A percentile compares a stretch with the other conserved stretches of the same genome.
These are phyloP conservation scores for Cylas formicarius DNA, from an alignment of 1,140 invertebrate genomes.

Conservation along the genomic window DNA sequence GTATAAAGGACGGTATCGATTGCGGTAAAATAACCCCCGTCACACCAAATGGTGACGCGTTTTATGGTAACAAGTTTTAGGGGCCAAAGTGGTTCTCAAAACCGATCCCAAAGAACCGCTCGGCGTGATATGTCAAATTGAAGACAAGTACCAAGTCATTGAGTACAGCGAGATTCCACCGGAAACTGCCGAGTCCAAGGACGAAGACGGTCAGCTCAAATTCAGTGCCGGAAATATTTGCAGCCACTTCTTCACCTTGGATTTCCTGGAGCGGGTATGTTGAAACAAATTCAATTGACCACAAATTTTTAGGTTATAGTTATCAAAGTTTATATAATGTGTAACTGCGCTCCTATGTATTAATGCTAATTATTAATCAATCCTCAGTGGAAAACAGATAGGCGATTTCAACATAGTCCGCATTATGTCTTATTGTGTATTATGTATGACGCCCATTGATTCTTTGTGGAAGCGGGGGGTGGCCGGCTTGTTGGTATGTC, in stretches of 20 bases:
- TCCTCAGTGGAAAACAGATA: too few species aligned
- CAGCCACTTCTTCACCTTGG: slow-evolving; percentile 91
- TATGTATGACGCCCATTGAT: too few species aligned
- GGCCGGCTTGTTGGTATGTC: too few species aligned
- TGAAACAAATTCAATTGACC: too few species aligned
- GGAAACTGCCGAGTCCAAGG: slow-evolving; percentile 72
- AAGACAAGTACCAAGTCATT: slow-evolving; percentile 84
- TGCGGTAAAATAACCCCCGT: slow-evolving; percentile 45
- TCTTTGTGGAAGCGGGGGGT: too few species aligned
- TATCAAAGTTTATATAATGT: too few species aligned
- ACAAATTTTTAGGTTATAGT: too few species aligned
- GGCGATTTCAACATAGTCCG: too few species aligned
- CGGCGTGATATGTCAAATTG: slow-evolving; percentile 86
- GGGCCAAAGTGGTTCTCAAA: slow-evolving; percentile 93
- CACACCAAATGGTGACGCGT: neutral
- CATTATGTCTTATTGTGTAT: too few species aligned
- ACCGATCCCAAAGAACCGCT: slow-evolving; percentile 84
- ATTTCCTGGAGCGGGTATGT: slow-evolving; percentile 85
- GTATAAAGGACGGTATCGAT: slow-evolving; percentile 77
- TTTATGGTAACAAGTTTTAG: slow-evolving; percentile 43
- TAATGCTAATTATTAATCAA: too few species aligned
- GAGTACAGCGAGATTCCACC: slow-evolving; percentile 97
- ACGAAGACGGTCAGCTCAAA: slow-evolving; percentile 69
- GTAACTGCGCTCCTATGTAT: too few species aligned
- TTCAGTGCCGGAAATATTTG: slow-evolving; percentile 97